Evolutionary conservation across 2,797 vertebrate genomes (phyloP), one percentile per base, ranked within the genome.

Genomic region (Galaxias olidus): DNA sequence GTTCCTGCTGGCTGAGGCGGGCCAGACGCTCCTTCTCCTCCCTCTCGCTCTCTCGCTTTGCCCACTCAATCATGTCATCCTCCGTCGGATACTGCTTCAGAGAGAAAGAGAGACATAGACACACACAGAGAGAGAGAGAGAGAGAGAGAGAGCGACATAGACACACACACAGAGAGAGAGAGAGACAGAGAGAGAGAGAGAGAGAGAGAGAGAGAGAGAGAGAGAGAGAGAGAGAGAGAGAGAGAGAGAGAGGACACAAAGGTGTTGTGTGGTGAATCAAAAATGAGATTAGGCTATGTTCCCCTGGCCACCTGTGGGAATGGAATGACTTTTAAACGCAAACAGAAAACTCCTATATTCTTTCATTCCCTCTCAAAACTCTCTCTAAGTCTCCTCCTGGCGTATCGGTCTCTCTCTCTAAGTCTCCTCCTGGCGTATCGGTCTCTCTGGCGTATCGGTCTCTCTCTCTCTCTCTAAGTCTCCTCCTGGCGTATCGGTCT

Each of bases 51-150:
- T 99, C 98, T 73, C 96, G 93, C 88, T 98, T 99, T 73, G 93
- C 98, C 98, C 98, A 99, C 85, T 98, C 97, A 80, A 98, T 98
- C 96, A 98, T 95, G 86, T 98, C 96, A 87, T 98, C 97, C 85
- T 99, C 97, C 86, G 96, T 97, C 30, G 96, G 95, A 90, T 97
- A 98, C 96, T 98, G 91, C 77, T 88, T 81, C 89, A 68, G 61
- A 78, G 59, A 88, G 73, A 86, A 59, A 85, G n/a, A n/a, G n/a
- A n/a, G n/a, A 40, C 52, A 73, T 55, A 72, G 58, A 66, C 51
- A 66, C 64, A 52, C 71, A 57, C 57, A 70, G n/a, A 62, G 55
- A 78, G 55, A 79, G 41, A 71, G 20, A 72, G 44, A 72, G 30
- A 71, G 30, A 40, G 15, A 55, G n/a, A 20, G 44, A 55, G 12